These are phyloP conservation scores for Plumapathes pennacea DNA, from an alignment of 92 coral and sea anemone species.

Conservation along the genomic window DNA sequence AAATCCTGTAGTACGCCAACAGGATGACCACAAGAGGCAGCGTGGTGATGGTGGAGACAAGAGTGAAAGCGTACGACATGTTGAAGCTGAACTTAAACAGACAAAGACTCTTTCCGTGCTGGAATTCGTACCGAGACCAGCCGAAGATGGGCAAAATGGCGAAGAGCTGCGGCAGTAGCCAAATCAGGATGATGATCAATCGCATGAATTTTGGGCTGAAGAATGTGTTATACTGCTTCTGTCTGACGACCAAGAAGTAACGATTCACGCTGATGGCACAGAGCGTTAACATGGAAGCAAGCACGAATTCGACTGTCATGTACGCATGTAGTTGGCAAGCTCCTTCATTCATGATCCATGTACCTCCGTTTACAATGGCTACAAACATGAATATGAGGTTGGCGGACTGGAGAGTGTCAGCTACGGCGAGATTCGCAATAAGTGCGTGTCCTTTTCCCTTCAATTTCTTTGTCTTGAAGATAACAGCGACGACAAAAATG, in stretches of 20 bases:
- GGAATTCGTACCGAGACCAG: conserved; percentile 62
- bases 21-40: conserved; percentile 46
- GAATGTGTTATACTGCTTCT: conserved; percentile 1
- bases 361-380: conserved; percentile 10
- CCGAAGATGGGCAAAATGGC: conserved; percentile 66
- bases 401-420: conserved; percentile 17
- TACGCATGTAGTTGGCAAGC: conserved; percentile 21
- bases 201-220: conserved; percentile 19
- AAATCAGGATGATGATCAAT: conserved; percentile 21
- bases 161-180: conserved; percentile 63
- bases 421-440: conserved; percentile 26
- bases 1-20: conserved; percentile 63
- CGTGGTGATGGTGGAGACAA: conserved; percentile 36
- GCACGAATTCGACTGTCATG: conserved; percentile 13
- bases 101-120: conserved; percentile 58
- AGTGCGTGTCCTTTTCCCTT: conserved; percentile 30
- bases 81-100: conserved; percentile 55
- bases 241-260: conserved; percentile 20
- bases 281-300: conserved; percentile 20
- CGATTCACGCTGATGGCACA: conserved; percentile 24
- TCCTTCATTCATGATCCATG: conserved; percentile 8
- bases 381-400: conserved; percentile 26
- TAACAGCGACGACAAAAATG: conserved; percentile 9
- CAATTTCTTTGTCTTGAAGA: conserved; percentile 9
- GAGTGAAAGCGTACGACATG: conserved; percentile 11